These are phyloP conservation scores for Anthopleura xanthogrammica DNA, from an alignment of 92 coral and sea anemone species.

Conservation along the genomic window DNA sequence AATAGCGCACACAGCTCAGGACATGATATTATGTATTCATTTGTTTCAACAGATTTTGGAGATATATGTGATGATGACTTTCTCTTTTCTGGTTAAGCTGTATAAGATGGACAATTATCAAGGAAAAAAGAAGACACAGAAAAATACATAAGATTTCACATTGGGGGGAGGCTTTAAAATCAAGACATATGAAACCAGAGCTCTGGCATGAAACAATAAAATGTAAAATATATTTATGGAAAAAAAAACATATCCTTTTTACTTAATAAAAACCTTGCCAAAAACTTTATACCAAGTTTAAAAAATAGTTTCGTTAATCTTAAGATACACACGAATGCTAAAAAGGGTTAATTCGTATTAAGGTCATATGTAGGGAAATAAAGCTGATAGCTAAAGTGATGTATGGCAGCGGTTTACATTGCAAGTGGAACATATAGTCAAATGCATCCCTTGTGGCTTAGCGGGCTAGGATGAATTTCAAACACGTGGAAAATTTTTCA, in stretches of 20 bases:
- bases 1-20: no score
- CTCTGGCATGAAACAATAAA: neutral
- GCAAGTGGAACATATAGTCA: slow-evolving; percentile 4
- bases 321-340: neutral
- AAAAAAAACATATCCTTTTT: neutral
- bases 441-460: slow-evolving; percentile 15
- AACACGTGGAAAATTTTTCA: slow-evolving; percentile 69
- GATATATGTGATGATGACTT: slow-evolving; percentile 37
- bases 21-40: neutral
- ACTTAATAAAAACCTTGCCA: neutral
- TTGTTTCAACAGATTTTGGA: slow-evolving; percentile 25
- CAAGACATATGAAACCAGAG: no score
- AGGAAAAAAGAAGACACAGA: neutral
- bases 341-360: neutral
- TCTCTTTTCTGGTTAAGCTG: slow-evolving; percentile 1
- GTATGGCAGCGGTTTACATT: neutral
- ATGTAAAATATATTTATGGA: neutral
- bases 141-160: no score
- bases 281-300: neutral
- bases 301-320: neutral
- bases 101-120: neutral
- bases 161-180: no score
- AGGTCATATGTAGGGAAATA: neutral
- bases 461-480: slow-evolving; percentile 45
- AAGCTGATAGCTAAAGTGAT: neutral